Evolutionary conservation across 2,113 vertebrate species (phyloP).

Genomic region (Nothoprocta pentlandii): DNA sequence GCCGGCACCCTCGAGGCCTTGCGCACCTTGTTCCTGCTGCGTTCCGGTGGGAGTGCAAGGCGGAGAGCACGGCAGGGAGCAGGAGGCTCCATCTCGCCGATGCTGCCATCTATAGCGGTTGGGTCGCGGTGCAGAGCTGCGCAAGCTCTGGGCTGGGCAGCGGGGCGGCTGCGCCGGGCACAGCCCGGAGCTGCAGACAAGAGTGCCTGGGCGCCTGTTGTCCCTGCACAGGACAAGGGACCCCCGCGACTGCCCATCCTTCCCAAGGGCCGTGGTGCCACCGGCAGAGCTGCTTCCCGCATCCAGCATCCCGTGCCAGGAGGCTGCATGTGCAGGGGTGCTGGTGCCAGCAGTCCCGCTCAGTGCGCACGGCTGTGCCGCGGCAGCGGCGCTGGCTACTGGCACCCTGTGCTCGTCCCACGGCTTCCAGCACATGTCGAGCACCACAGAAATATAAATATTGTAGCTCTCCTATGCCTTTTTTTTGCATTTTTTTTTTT

Average conservation of each 20-base stretch:
- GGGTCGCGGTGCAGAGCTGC: not conserved
- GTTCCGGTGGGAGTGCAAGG: not conserved
- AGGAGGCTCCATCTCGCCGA: conserved; percentile 41
- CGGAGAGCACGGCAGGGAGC: not conserved
- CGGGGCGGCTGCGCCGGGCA: rapidly evolving
- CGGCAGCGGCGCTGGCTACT: not conserved
- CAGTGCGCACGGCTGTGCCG: not conserved
- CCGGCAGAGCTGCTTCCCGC: not conserved
- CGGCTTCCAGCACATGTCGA: not conserved
- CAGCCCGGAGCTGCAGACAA: too few species aligned
- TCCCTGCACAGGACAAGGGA: too few species aligned
- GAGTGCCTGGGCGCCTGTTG: rapidly evolving
- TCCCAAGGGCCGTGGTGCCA: not conserved
- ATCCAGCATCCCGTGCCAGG: not conserved
- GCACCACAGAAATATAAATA: conserved; percentile 54
- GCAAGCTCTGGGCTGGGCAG: not conserved
- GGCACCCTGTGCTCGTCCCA: not conserved
- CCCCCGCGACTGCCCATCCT: too few species aligned
- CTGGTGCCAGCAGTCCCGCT: not conserved
- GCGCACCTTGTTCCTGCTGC: too few species aligned
- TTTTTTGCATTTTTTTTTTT: not conserved
- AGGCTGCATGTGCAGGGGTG: not conserved
- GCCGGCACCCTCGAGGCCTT: too few species aligned
- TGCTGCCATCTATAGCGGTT: conserved; percentile 73
- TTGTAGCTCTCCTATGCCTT: not conserved